These are phyloP conservation scores for Drosophila nigrodunni DNA, from an alignment of 1,140 invertebrate species.

Conservation along the genomic window DNA sequence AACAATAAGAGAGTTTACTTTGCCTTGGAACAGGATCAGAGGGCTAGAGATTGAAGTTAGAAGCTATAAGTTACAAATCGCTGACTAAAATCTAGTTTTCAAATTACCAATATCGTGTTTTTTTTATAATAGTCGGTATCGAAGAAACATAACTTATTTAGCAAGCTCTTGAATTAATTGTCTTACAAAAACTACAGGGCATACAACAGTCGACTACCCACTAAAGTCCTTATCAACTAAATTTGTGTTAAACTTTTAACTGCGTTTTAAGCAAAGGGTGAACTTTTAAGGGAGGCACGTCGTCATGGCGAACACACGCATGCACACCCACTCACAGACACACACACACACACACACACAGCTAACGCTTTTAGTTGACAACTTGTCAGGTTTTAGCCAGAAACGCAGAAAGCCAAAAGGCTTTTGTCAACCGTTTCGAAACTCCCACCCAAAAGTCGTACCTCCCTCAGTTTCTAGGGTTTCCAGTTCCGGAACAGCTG, in stretches of 20 bases:
- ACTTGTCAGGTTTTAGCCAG: conserved; percentile 17
- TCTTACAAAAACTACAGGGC: background rate
- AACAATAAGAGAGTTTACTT: no score
- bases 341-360: background rate
- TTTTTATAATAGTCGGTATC: no score
- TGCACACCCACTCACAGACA: background rate
- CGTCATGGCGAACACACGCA: conserved; percentile 2
- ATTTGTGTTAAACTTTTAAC: background rate
- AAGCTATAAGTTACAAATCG: no score
- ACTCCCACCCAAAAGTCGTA: background rate
- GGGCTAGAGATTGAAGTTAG: no score
- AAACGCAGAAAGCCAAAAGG: conserved; percentile 1
- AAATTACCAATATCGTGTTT: no score
- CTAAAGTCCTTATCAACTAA: no score
- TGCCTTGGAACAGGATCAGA: no score
- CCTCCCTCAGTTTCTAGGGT: background rate
- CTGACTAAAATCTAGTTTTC: no score
- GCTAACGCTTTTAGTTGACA: background rate
- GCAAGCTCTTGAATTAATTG: no score
- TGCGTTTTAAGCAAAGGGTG: conserved; percentile 2
- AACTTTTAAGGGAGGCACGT: background rate
- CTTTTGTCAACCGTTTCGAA: conserved; percentile 23
- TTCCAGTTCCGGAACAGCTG: conserved; percentile 20
- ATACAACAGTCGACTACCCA: background rate
- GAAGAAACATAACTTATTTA: no score